phyloP scores from a whole-genome alignment of 2,113 vertebrate species.

The Ibidorhyncha struthersii region DNA sequence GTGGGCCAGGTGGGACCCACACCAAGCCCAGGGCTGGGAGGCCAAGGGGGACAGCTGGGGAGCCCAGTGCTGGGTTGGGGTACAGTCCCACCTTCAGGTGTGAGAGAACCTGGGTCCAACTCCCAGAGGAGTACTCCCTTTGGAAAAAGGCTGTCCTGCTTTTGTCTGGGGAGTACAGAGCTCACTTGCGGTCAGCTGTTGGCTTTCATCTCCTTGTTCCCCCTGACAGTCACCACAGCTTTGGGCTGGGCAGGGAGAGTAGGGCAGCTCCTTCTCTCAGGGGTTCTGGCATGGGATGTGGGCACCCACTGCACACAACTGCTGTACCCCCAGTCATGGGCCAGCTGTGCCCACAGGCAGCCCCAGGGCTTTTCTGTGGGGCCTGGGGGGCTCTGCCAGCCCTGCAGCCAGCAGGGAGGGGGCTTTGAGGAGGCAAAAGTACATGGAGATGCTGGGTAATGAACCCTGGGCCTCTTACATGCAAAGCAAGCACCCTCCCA shows the following conservation, averaged over 20 bases:
- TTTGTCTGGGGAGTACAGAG: background rate
- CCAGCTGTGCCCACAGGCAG: background rate
- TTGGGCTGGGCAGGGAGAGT: background rate
- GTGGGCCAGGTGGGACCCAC: background rate
- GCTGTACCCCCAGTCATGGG: background rate
- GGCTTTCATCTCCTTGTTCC: background rate
- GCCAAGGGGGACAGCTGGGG: background rate
- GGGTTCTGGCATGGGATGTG: too few relatives aligned
- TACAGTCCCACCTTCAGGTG: constrained; percentile 51
- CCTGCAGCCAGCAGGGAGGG: rapidly evolving
- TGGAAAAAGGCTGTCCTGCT: background rate
- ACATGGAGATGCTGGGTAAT: background rate
- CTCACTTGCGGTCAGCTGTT: background rate
- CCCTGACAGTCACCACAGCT: background rate
- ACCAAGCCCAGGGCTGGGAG: rapidly evolving
- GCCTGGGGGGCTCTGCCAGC: rapidly evolving
- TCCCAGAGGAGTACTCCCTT: constrained; percentile 20
- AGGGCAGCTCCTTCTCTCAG: background rate
- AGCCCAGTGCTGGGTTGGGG: background rate
- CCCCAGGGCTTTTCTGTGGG: too few relatives aligned
- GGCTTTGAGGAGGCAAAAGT: background rate
- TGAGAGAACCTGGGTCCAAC: constrained; percentile 50
- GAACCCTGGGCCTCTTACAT: constrained; percentile 70
- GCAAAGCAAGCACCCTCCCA: constrained; percentile 7
- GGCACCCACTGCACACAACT: background rate